Percentiles rank a stretch among this genome's conserved stretches.
These are phyloP conservation scores for Spilosoma lubricipeda DNA, from an alignment of 2,888 invertebrate species.

Conservation along the genomic window DNA sequence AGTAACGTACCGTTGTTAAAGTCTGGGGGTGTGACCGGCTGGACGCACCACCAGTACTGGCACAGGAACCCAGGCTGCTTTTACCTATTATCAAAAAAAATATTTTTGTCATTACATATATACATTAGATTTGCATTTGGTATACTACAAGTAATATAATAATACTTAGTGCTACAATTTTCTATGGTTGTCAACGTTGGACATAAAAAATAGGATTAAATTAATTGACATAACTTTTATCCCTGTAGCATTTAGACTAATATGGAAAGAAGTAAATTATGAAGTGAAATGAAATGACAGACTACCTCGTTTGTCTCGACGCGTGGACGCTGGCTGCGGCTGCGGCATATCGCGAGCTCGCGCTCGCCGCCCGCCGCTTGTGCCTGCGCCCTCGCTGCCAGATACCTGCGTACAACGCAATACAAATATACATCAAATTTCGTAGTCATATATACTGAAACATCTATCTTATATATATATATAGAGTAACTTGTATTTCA, in stretches of 20 bases:
- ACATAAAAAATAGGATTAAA: too few relatives aligned
- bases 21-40: conserved; percentile 84
- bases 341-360: conserved; percentile 87
- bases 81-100: conserved; percentile 72
- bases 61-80: conserved; percentile 90
- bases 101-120: background rate
- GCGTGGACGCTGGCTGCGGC: conserved; percentile 83
- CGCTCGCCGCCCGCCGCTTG: conserved; percentile 87
- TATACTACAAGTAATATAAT: background rate
- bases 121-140: background rate
- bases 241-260: too few relatives aligned
- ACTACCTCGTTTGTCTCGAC: conserved; percentile 81
- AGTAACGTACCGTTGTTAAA: conserved; percentile 74
- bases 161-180: too few relatives aligned
- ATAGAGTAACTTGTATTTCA: background rate
- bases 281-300: background rate
- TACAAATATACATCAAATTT: background rate
- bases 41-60: conserved; percentile 86
- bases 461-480: background rate
- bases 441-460: background rate
- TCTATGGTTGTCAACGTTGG: too few relatives aligned
- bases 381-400: conserved; percentile 79
- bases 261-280: background rate
- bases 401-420: conserved; percentile 47
- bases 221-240: background rate